phyloP scores from a whole-genome alignment of 2,888 invertebrate species.

The Rotaria macrura region DNA sequence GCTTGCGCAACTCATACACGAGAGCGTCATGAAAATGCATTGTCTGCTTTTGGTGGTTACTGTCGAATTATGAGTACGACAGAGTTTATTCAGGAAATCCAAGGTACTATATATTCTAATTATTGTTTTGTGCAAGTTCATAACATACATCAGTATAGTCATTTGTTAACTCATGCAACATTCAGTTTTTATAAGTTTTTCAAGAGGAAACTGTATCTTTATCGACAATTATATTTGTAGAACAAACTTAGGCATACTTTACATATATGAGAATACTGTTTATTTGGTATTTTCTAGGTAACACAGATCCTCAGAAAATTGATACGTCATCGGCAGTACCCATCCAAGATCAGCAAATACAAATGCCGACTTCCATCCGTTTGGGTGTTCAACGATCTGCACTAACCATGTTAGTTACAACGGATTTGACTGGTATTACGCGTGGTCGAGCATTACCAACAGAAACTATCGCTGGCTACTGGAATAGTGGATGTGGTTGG shows the following conservation, averaged over 20 bases:
- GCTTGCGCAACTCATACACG: constrained; percentile 30
- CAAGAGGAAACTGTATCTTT: too few species aligned
- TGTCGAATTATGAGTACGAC: not conserved
- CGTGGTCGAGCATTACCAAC: not conserved
- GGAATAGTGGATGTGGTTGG: not conserved
- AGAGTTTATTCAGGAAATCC: not conserved
- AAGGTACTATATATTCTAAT: not conserved
- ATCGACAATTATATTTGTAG: too few species aligned
- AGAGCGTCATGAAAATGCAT: constrained; percentile 27
- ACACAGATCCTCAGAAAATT: not conserved
- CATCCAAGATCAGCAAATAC: not conserved
- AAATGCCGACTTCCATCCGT: too few species aligned
- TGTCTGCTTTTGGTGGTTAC: constrained; percentile 32
- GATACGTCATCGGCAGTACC: not conserved
- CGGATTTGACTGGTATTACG: not conserved
- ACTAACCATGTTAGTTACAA: not conserved
- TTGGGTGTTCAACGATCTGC: not conserved
- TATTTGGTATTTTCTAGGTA: too few species aligned
- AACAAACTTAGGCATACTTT: too few species aligned
- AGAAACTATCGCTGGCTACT: not conserved
- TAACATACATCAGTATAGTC: too few species aligned
- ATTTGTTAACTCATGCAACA: too few species aligned
- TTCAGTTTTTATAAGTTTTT: too few species aligned
- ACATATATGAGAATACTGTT: too few species aligned
- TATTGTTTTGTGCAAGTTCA: too few species aligned